Base-by-base conservation (phyloP, 2,113 vertebrate genomes). In the Caretta caretta region DNA sequence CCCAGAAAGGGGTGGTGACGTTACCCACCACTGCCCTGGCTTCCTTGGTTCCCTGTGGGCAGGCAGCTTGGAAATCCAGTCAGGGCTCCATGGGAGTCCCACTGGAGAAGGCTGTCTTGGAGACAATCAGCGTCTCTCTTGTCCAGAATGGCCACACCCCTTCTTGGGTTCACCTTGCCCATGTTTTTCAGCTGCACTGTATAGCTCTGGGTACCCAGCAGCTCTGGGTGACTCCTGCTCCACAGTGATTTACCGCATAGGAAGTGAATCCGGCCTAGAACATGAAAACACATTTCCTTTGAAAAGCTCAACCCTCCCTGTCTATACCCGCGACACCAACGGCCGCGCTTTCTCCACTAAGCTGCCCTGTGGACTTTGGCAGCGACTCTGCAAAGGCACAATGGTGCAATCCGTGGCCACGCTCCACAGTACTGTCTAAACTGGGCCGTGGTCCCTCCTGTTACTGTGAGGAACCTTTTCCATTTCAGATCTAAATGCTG, bases 1-100 rank as follows among this genome's bases (percentile, higher is more conserved):
- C 53, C 53, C 53, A 54, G 53, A 54, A 54, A 54, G 20, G 20
- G 4, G 27, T 57, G 92, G 29, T 20, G 83, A 87, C 31, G 6
- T 14, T 31, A n/a, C 35, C 65, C 35, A 69, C 65, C 16, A 5
- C 3, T 91, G 48, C 8, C n/a, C n/a, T 59, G 25, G 54, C 20
- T 86, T 27, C 48, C 54, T 54, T 8, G 53, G 27, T 16, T 54
- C 12, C 17, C 56, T 48, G 49, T 0, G 2, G 87, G 31, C 27
- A 84, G 48, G 16, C n/a, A 86, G 42, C 17, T 65, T 22, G 35
- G 19, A 25, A 86, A 91, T 20, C 14, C 27, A 90, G n/a, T 0
- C 0, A 50, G 94, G 35, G 17, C 10, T 35, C 75, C 1, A 0
- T 42, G 59, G 7, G 83, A 72, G 19, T 4, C 29, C 22, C 0